Evolutionary conservation across 2,797 vertebrate species (phyloP).

Genomic region (Hydrolagus colliei): DNA sequence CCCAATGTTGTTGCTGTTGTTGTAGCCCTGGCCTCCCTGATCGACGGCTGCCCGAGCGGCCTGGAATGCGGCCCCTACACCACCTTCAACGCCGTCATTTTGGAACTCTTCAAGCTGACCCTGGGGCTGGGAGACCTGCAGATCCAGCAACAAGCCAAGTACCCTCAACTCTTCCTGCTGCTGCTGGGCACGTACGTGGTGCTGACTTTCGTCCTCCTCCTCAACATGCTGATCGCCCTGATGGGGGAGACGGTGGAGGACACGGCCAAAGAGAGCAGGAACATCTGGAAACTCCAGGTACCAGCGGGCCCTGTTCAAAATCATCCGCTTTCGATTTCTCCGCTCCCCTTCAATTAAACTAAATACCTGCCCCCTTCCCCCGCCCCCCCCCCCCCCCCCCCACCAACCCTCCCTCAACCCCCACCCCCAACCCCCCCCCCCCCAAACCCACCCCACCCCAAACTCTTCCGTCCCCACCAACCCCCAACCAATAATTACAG

Average conservation of each 20-base stretch:
- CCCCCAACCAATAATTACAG: background rate
- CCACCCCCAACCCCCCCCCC: no score
- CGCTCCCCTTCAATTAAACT: background rate
- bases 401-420: background rate
- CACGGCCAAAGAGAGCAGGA: conserved; percentile 21
- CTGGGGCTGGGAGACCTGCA: conserved; percentile 18
- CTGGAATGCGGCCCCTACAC: background rate
- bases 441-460: background rate
- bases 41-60: background rate
- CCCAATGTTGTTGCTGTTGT: no score
- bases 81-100: background rate
- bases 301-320: no score
- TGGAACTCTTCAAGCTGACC: conserved; percentile 31
- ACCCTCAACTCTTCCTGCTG: conserved; percentile 18
- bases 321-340: background rate
- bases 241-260: background rate
- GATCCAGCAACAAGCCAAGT: background rate
- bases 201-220: conserved; percentile 32
- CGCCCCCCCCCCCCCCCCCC: background rate
- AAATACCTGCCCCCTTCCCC: background rate
- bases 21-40: conserved; percentile 32
- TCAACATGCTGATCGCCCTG: conserved; percentile 33
- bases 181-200: conserved; percentile 24
- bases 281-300: conserved; percentile 35
- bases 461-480: background rate